Evolutionary conservation across 2,797 vertebrate species (phyloP).

Genomic region (Antennarius maculatus): DNA sequence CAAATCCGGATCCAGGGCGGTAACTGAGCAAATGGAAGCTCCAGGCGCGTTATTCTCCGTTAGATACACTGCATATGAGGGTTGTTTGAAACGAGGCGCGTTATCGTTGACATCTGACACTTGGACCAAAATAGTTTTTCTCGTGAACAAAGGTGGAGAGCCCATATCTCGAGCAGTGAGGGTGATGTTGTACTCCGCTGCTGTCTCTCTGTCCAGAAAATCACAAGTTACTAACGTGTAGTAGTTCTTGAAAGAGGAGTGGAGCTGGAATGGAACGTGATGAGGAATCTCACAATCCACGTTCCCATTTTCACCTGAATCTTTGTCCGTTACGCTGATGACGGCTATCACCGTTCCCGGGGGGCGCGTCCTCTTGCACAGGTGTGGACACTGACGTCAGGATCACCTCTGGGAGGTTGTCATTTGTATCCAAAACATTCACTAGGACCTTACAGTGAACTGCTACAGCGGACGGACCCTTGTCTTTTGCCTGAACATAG

Average conservation of each 20-base stretch:
- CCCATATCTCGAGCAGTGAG: constrained; percentile 88
- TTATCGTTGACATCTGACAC: constrained; percentile 93
- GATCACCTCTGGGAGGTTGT: constrained; percentile 89
- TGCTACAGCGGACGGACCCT: constrained; percentile 87
- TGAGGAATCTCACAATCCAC: constrained; percentile 86
- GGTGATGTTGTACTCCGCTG: constrained; percentile 84
- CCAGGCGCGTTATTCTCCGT: constrained; percentile 91
- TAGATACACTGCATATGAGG: constrained; percentile 88
- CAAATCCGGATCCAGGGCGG: constrained; percentile 84
- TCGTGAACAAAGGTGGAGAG: constrained; percentile 83
- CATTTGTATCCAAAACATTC: constrained; percentile 89
- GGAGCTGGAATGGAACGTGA: constrained; percentile 86
- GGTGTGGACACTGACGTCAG: constrained; percentile 90
- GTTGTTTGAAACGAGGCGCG: constrained; percentile 85
- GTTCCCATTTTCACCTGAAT: constrained; percentile 88
- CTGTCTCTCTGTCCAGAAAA: constrained; percentile 84
- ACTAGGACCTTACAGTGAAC: constrained; percentile 91
- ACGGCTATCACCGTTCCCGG: constrained; percentile 89
- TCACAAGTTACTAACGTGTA: constrained; percentile 89
- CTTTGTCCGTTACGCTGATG: constrained; percentile 88
- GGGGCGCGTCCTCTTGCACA: constrained; percentile 87
- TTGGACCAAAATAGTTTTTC: constrained; percentile 80
- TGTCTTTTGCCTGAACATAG: constrained; percentile 91
- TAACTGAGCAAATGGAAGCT: constrained; percentile 88
- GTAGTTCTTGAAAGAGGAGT: constrained; percentile 90